Percentiles rank a stretch among this genome's conserved stretches.
phyloP scores from a whole-genome alignment of 1,140 invertebrate genomes.

The Cydia amplana region DNA sequence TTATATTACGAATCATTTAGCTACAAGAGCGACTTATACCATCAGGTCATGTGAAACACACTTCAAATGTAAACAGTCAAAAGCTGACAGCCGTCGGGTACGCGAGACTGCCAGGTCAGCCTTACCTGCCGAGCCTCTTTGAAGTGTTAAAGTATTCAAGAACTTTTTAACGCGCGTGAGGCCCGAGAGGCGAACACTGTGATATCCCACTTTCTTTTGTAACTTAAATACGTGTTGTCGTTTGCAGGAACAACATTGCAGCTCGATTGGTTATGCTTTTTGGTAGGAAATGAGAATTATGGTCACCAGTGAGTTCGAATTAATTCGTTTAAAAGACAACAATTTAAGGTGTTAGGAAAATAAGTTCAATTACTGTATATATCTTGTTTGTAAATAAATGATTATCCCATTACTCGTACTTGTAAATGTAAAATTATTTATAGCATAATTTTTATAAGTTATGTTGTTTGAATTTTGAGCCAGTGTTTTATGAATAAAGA shows the following conservation, averaged over 20 bases:
- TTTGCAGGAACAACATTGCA: background rate
- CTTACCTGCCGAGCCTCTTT: background rate
- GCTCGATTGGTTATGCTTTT: background rate
- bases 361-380: no score
- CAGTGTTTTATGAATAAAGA: no score
- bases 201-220: background rate
- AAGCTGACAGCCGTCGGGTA: background rate
- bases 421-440: no score
- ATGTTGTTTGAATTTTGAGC: no score
- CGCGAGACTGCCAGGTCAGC: background rate
- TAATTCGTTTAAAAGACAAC: no score
- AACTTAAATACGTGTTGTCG: background rate
- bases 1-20: no score
- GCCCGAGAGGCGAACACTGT: background rate
- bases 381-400: no score
- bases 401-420: no score
- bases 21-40: background rate
- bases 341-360: no score
- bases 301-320: background rate
- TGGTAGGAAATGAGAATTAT: background rate
- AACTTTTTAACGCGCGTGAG: background rate
- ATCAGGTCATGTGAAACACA: constrained; percentile 4
- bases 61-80: background rate
- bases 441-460: no score
- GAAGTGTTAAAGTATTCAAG: constrained; percentile 4